Evolutionary conservation across 2,888 invertebrate genomes (phyloP).

Genomic region (Lycophotia porphyrea): DNA sequence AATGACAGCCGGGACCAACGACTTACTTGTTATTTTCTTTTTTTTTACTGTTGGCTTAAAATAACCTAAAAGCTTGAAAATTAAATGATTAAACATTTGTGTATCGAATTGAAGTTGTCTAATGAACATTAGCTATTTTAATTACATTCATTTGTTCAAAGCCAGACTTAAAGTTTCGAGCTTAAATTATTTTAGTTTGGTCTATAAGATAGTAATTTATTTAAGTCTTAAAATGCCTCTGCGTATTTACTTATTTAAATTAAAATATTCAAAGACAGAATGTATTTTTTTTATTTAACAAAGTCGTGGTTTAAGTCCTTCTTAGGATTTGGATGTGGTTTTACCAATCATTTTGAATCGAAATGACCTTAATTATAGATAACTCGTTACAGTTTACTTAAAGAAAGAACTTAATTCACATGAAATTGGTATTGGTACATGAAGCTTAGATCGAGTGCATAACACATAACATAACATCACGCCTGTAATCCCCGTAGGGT

Average conservation of each 20-base stretch:
- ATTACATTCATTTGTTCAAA: constrained; percentile 29
- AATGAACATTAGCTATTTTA: constrained; percentile 25
- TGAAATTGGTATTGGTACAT: neutral
- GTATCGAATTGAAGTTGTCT: neutral
- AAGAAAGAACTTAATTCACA: neutral
- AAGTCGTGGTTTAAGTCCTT: neutral
- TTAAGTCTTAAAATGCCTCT: constrained; percentile 1
- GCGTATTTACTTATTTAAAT: constrained; percentile 8
- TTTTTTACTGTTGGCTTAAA: neutral
- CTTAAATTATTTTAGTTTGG: constrained; percentile 26
- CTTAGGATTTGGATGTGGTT: neutral
- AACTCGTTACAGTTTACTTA: neutral
- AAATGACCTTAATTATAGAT: neutral
- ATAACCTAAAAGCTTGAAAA: neutral
- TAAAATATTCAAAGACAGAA: neutral
- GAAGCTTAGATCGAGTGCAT: too few species aligned
- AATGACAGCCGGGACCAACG: neutral
- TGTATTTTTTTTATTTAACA: neutral
- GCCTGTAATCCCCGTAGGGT: too few species aligned
- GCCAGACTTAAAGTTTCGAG: neutral
- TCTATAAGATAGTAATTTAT: neutral
- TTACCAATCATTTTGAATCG: neutral
- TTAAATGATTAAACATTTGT: neutral
- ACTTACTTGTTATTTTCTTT: too few species aligned
- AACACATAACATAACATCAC: too few species aligned